Evolutionary conservation across 2,797 vertebrate genomes (phyloP), one percentile per base, ranked within the genome.

Genomic region (Lophius americanus): DNA sequence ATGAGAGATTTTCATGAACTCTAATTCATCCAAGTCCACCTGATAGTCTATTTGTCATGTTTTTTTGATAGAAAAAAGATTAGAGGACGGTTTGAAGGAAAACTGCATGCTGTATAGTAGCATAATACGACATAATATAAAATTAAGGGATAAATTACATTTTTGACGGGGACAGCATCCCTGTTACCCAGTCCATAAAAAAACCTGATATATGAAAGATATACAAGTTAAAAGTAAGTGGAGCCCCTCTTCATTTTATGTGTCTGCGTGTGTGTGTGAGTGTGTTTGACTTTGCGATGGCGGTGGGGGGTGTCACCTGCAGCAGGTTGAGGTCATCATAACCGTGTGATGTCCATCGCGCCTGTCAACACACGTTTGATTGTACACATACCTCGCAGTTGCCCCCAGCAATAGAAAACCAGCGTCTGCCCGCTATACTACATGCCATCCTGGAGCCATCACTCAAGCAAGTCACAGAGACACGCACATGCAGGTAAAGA

Each of bases 351-450:
- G 89, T 91, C 87, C 88, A 88, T 88, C 60, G 80, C 64, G 66
- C 67, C 88, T 92, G 92, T 93, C 92, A 93, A 83, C 88, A 84
- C 77, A 86, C 88, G 85, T 93, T 92, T 93, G 92, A 93, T 94
- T 94, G 93, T 94, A 92, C 87, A 88, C 88, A 88, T 84, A 80
- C 82, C 81, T 92, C 55, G 68, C 61, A 54, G 58, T 86, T 64
- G 91, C 92, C 88, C 78, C 68, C 6, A 82, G 93, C 91, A 4
- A 82, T 68, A 79, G 80, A 68, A 79, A 75, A 76, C 76, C 84
- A 73, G 77, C 61, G 54, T 85, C 68, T 72, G 78, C 81, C 81
- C 70, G 43, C 80, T 72, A 59, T 76, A 72, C 82, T 85, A 73
- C 75, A 82, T 64, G 67, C 82, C 78, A 60, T 81, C 68, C 86